A percentile compares a stretch with the other conserved stretches of the same genome.
These are phyloP conservation scores for Nettapus auritus DNA, from an alignment of 2,113 vertebrate genomes.

Conservation along the genomic window DNA sequence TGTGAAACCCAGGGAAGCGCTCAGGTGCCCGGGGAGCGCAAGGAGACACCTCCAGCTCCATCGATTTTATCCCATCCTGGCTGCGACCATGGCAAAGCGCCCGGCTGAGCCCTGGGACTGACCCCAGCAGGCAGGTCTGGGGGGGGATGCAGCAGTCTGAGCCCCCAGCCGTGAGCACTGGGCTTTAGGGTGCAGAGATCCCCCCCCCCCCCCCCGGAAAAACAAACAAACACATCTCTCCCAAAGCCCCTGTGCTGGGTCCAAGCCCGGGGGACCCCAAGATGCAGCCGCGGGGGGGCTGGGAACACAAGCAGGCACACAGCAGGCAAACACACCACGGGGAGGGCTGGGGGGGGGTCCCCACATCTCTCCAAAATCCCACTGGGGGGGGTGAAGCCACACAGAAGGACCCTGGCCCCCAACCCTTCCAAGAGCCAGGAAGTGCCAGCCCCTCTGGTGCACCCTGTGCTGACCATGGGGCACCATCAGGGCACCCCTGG, in stretches of 20 bases:
- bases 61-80: background rate
- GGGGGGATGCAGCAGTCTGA: background rate
- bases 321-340: background rate
- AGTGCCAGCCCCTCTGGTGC: background rate
- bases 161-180: fast-evolving
- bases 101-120: background rate
- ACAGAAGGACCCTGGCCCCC: background rate
- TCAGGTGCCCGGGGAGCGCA: background rate
- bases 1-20: background rate
- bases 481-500: too few species aligned
- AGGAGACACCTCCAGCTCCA: background rate
- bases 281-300: background rate
- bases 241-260: background rate
- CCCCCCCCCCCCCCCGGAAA: background rate
- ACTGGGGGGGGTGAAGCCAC: background rate
- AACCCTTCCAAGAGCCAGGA: background rate
- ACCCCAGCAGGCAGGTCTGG: background rate
- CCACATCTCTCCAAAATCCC: background rate
- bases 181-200: background rate
- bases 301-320: fast-evolving
- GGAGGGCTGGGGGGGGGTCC: background rate
- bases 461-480: background rate
- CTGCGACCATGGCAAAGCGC: background rate
- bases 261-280: background rate
- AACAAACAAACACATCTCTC: background rate